Conservation (phyloP, 2,113 vertebrate genomes). For the Syngnathus typhle region DNA sequence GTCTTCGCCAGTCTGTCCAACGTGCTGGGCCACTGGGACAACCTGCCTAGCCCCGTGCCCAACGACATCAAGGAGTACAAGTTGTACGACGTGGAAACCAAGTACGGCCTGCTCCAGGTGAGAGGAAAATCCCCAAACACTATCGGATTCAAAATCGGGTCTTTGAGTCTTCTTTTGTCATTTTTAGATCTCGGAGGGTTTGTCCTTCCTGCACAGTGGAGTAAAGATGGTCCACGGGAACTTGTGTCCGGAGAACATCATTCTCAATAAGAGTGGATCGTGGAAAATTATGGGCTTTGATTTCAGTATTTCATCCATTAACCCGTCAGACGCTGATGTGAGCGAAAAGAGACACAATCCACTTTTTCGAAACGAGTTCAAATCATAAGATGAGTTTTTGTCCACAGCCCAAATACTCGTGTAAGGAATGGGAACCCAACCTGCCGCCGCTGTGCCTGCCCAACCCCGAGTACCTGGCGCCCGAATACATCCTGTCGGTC, state of each 20-base stretch:
- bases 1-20: constrained; percentile 96
- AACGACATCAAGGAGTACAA: constrained; percentile 93
- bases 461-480: constrained; percentile 95
- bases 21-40: constrained; percentile 91
- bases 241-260: constrained; percentile 89
- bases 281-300: constrained; percentile 99
- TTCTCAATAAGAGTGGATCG: constrained; percentile 94
- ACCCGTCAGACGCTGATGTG: constrained; percentile 91
- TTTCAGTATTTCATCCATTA: constrained; percentile 88
- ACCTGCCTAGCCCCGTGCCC: constrained; percentile 85
- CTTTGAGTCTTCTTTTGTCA: neutral
- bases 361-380: too few relatives aligned
- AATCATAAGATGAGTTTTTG: too few relatives aligned
- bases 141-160: neutral
- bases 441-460: constrained; percentile 92
- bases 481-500: constrained; percentile 96
- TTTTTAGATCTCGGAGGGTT: constrained; percentile 88
- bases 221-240: constrained; percentile 99
- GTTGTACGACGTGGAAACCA: constrained; percentile 94
- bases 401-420: constrained; percentile 82
- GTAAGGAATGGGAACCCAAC: constrained; percentile 98
- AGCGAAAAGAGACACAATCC: neutral
- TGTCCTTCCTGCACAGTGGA: constrained; percentile 93
- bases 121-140: constrained; percentile 16
- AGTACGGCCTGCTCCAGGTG: constrained; percentile 96